Evolutionary conservation across 1,140 invertebrate species (phyloP).

Genomic region (Drosophila gunungcola): DNA sequence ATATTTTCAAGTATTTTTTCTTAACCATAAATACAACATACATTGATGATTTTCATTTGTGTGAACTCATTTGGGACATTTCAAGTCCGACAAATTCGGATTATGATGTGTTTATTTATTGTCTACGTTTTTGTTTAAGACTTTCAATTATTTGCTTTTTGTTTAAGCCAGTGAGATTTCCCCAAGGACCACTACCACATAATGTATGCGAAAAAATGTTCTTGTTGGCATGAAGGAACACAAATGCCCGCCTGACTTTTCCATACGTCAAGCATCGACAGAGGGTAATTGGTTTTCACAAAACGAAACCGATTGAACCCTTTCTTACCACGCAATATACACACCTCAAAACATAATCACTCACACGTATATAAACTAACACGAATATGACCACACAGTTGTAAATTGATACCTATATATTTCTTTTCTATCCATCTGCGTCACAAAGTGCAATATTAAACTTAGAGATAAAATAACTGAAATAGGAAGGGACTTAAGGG

Average conservation of each 20-base stretch:
- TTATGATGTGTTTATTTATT: background rate
- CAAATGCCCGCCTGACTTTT: conserved; percentile 71
- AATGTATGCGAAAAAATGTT: conserved; percentile 84
- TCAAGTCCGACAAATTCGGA: conserved; percentile 12
- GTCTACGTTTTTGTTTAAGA: conserved; percentile 1
- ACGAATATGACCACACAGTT: conserved; percentile 1
- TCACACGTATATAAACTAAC: conserved; percentile 1
- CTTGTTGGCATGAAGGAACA: conserved; percentile 84
- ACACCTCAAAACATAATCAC: conserved; percentile 10
- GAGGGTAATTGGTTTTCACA: conserved; percentile 8
- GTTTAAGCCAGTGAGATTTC: conserved; percentile 57
- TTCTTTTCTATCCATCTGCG: conserved; percentile 1
- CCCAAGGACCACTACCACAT: conserved; percentile 82
- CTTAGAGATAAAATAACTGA: background rate
- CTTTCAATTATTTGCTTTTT: conserved; percentile 18
- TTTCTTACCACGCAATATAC: conserved; percentile 4
- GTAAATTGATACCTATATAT: background rate
- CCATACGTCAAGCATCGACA: conserved; percentile 15
- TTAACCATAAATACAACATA: conserved; percentile 7
- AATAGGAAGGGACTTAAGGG: background rate
- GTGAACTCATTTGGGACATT: conserved; percentile 21
- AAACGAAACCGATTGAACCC: conserved; percentile 1
- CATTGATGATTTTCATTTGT: conserved; percentile 2
- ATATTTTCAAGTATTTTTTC: background rate
- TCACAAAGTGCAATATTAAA: background rate